phyloP scores from a whole-genome alignment of 1,140 invertebrate genomes.

The Acromyrmex heyeri region DNA sequence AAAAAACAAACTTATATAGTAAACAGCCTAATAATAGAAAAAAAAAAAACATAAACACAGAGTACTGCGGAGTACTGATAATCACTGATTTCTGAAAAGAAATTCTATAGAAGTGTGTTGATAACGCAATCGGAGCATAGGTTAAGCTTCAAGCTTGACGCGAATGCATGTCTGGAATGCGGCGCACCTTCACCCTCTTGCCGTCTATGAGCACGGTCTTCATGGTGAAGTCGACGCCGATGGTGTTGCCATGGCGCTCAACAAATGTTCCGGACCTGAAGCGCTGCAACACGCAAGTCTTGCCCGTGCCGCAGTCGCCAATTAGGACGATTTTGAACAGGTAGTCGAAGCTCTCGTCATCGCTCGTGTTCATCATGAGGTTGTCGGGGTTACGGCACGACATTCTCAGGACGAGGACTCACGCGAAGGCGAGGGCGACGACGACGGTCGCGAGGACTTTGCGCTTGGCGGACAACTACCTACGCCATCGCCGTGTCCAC shows the following conservation, averaged over 20 bases:
- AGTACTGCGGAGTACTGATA: no score
- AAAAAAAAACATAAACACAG: no score
- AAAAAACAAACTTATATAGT: no score
- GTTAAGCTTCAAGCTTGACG: background rate
- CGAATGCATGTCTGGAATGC: background rate
- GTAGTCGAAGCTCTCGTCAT: slow-evolving; percentile 92
- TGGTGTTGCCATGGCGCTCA: slow-evolving; percentile 97
- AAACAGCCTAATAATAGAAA: no score
- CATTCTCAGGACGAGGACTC: slow-evolving; percentile 78
- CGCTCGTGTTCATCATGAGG: slow-evolving; percentile 87
- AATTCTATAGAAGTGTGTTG: no score
- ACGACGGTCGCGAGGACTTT: slow-evolving; percentile 9
- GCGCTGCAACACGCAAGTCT: slow-evolving; percentile 95
- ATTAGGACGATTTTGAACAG: slow-evolving; percentile 95
- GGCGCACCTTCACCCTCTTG: slow-evolving; percentile 95
- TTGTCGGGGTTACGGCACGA: slow-evolving; percentile 88
- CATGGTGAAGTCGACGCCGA: slow-evolving; percentile 99
- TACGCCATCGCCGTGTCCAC: slow-evolving; percentile 13
- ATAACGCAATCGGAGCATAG: background rate
- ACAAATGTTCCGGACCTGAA: slow-evolving; percentile 97
- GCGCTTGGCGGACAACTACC: background rate
- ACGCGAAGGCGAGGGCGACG: slow-evolving; percentile 34
- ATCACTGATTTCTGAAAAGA: no score
- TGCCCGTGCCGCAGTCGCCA: slow-evolving; percentile 94
- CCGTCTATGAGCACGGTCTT: slow-evolving; percentile 97